These are phyloP conservation scores for Nettapus auritus DNA, from an alignment of 2,113 vertebrate genomes.

Conservation along the genomic window DNA sequence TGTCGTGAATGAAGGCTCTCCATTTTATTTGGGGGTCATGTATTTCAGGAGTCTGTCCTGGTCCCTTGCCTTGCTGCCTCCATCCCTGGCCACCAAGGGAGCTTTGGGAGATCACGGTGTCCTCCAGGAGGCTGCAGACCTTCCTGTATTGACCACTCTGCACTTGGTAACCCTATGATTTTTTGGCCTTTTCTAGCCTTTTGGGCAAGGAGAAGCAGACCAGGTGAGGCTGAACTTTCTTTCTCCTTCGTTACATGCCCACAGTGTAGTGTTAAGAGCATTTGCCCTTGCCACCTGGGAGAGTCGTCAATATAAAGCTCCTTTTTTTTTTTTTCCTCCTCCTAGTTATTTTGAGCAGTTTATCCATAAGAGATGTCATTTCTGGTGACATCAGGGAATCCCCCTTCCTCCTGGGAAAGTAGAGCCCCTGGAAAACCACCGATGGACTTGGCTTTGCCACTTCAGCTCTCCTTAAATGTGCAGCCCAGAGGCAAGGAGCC, in stretches of 20 bases:
- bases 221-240: not conserved
- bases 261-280: not conserved
- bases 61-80: not conserved
- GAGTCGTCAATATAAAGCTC: not conserved
- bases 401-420: not conserved
- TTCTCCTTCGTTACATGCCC: not conserved
- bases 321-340: not conserved
- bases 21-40: not conserved
- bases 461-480: not conserved
- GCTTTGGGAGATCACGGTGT: not conserved
- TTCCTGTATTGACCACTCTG: not conserved
- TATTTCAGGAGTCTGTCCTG: not conserved
- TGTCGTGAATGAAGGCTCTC: not conserved
- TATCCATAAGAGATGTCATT: not conserved
- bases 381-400: not conserved
- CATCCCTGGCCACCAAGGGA: not conserved
- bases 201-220: not conserved
- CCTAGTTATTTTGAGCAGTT: not conserved
- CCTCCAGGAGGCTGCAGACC: not conserved
- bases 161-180: not conserved
- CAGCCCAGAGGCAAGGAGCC: not conserved
- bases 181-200: not conserved
- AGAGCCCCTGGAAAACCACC: not conserved
- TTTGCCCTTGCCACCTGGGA: not conserved
- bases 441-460: fast-evolving